These are phyloP conservation scores for Leptopilina clavipes DNA, from an alignment of 1,140 invertebrate species.

Conservation along the genomic window DNA sequence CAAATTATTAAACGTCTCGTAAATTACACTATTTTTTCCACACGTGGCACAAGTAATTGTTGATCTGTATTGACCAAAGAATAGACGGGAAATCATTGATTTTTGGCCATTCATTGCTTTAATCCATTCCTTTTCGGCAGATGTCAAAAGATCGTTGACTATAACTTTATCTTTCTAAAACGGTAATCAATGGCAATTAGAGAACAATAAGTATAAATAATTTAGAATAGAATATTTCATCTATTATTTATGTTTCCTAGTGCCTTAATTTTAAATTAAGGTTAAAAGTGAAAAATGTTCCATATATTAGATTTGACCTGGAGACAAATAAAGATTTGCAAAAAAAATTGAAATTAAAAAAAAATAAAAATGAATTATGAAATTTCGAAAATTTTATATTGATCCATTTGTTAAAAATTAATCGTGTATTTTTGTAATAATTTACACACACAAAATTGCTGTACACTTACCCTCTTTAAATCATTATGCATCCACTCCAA, in stretches of 20 bases:
- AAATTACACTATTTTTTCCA: constrained; percentile 85
- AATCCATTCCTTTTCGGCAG: constrained; percentile 83
- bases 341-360: no score
- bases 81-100: constrained; percentile 87
- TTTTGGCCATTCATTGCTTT: constrained; percentile 83
- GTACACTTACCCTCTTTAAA: constrained; percentile 79
- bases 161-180: constrained; percentile 55
- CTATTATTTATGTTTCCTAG: no score
- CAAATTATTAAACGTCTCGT: constrained; percentile 92
- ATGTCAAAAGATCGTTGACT: constrained; percentile 53
- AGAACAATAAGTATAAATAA: no score
- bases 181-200: not conserved
- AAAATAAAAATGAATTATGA: no score
- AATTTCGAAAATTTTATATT: no score
- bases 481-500: constrained; percentile 95
- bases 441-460: no score
- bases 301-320: no score
- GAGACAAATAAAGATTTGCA: no score
- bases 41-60: constrained; percentile 87
- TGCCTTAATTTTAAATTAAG: no score
- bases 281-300: no score
- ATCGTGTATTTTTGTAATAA: no score
- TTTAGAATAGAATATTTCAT: no score
- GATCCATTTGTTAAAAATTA: not conserved
- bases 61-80: constrained; percentile 92